Conservation (phyloP, 2,888 invertebrate species). For the Hypercompe scribonia region DNA sequence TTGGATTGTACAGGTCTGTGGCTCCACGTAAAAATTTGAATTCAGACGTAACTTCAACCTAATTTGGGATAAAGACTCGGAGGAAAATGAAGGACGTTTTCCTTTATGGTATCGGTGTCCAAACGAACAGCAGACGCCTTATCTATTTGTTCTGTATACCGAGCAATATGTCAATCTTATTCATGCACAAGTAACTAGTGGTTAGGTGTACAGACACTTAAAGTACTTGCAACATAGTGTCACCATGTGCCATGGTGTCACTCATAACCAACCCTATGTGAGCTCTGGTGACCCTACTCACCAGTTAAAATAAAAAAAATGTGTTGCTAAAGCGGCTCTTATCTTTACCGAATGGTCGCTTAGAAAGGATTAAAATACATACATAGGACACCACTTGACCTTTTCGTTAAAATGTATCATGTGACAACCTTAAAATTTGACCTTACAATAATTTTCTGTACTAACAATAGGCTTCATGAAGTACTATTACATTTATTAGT, state of each 20-base stretch:
- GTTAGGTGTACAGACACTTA: not conserved
- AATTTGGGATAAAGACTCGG: no score
- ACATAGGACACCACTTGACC: not conserved
- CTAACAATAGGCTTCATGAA: not conserved
- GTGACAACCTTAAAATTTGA: conserved; percentile 13
- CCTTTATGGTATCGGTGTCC: no score
- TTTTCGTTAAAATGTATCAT: conserved; percentile 7
- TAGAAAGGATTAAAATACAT: not conserved
- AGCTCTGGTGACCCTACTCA: not conserved
- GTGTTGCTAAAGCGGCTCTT: not conserved
- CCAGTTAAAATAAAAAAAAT: not conserved
- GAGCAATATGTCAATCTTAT: no score
- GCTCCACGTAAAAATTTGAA: no score
- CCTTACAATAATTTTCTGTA: conserved; percentile 1
- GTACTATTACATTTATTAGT: not conserved
- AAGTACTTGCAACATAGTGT: not conserved
- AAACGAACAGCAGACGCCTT: no score
- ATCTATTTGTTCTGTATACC: no score
- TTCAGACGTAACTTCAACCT: no score
- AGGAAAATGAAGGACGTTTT: no score
- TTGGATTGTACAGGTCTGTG: no score
- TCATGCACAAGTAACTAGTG: not conserved
- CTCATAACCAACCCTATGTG: not conserved
- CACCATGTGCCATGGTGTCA: not conserved
- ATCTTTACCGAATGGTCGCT: not conserved